Evolutionary conservation across 2,797 vertebrate genomes (phyloP).

Genomic region (Acanthurus lineatus): DNA sequence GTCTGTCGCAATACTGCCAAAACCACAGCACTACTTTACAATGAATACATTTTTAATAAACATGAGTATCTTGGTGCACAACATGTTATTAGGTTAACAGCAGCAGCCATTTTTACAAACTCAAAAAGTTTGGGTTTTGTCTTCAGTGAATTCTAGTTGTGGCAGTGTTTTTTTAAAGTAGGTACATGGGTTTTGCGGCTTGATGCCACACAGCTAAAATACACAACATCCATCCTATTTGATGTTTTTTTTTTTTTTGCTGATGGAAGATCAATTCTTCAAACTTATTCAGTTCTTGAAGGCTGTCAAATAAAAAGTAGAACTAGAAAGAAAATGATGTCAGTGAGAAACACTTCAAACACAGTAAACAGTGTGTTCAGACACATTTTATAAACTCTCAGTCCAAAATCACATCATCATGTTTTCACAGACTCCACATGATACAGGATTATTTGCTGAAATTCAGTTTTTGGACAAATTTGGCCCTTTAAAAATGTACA

Average conservation of each 20-base stretch:
- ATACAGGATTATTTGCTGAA: slow-evolving; percentile 19
- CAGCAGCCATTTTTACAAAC: slow-evolving; percentile 42
- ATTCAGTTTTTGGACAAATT: slow-evolving; percentile 33
- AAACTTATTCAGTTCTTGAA: neutral
- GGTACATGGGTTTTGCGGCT: neutral
- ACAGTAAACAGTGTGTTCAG: slow-evolving; percentile 52
- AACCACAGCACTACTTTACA: slow-evolving; percentile 16
- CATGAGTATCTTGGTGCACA: slow-evolving; percentile 45
- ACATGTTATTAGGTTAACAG: slow-evolving; percentile 49
- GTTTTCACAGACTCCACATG: slow-evolving; percentile 18
- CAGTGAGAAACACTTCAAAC: slow-evolving; percentile 73
- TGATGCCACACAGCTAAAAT: neutral
- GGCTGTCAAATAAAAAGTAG: slow-evolving; percentile 12
- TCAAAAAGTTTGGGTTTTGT: neutral
- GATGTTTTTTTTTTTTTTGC: neutral
- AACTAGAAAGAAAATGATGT: slow-evolving; percentile 1
- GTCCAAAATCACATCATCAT: slow-evolving; percentile 18
- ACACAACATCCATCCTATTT: neutral
- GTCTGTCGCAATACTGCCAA: neutral
- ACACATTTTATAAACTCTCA: slow-evolving; percentile 34
- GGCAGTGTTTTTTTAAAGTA: slow-evolving; percentile 35
- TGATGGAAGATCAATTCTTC: neutral
- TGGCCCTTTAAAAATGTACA: slow-evolving; percentile 41
- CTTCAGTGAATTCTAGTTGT: slow-evolving; percentile 25
- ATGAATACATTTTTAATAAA: slow-evolving; percentile 61